These are phyloP conservation scores for Halichondria panicea DNA, from an alignment of 37 sponge, comb jelly and placozoan species.

Conservation along the genomic window DNA sequence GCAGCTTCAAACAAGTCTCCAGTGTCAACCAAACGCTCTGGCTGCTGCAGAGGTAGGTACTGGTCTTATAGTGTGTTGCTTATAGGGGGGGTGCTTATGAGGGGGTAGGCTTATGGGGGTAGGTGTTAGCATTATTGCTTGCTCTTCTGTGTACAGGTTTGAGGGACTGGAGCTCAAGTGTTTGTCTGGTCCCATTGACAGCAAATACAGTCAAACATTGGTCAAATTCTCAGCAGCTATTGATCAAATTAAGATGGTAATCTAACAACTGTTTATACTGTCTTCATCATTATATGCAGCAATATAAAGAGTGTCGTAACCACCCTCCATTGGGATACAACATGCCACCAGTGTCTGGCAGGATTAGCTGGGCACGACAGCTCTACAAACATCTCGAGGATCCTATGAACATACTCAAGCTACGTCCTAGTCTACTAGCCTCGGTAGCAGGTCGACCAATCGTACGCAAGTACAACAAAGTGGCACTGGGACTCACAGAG, in stretches of 20 bases:
- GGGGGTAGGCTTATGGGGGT: too few relatives aligned
- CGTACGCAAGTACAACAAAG: constrained; percentile 80
- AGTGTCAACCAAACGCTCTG: constrained; percentile 41
- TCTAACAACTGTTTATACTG: not conserved
- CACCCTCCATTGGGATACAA: constrained; percentile 74
- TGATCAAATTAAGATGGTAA: constrained; percentile 59
- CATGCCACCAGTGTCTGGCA: constrained; percentile 87
- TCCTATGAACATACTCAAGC: constrained; percentile 74
- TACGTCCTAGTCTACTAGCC: constrained; percentile 39
- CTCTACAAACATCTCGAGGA: constrained; percentile 72
- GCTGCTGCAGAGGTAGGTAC: constrained; percentile 46
- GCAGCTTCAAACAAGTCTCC: constrained; percentile 24
- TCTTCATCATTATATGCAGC: constrained; percentile 41
- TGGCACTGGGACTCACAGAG: constrained; percentile 82
- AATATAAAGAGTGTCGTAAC: constrained; percentile 36
- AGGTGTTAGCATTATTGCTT: too few relatives aligned
- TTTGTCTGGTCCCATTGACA: constrained; percentile 28
- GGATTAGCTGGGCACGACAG: constrained; percentile 82
- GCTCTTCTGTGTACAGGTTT: too few relatives aligned
- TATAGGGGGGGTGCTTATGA: not conserved
- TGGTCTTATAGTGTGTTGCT: not conserved
- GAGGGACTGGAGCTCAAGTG: constrained; percentile 57
- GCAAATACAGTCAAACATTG: constrained; percentile 46
- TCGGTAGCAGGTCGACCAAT: constrained; percentile 50
- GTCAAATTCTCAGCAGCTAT: constrained; percentile 47